phyloP scores from a whole-genome alignment of 2,113 vertebrate genomes.

The Phalacrocorax aristotelis region DNA sequence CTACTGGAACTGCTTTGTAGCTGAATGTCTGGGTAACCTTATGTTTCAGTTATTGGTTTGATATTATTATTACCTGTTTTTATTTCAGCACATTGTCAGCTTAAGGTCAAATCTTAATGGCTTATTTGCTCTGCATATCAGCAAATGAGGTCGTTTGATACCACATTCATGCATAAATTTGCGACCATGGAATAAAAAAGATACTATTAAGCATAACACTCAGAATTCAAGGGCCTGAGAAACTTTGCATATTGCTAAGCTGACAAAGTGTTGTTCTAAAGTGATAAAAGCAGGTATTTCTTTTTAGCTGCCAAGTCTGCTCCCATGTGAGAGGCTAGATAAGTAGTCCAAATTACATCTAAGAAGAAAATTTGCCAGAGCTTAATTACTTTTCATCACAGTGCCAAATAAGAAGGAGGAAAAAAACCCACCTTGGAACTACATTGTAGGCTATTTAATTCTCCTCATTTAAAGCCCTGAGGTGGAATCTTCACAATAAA shows the following conservation, averaged over 20 bases:
- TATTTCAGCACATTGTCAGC: background rate
- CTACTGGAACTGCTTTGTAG: background rate
- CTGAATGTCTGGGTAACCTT: background rate
- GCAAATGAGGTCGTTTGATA: background rate
- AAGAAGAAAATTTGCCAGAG: slow-evolving; percentile 65
- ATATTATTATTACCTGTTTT: background rate
- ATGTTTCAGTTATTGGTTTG: background rate
- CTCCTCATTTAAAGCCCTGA: slow-evolving; percentile 54
- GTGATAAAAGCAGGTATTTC: slow-evolving; percentile 70
- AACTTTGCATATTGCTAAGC: background rate
- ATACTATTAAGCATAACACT: background rate
- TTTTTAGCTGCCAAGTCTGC: slow-evolving; percentile 56
- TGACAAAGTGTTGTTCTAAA: slow-evolving; percentile 30
- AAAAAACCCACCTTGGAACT: slow-evolving; percentile 1
- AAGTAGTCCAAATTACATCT: slow-evolving; percentile 73
- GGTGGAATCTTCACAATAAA: slow-evolving; percentile 55
- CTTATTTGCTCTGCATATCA: background rate
- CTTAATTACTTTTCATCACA: slow-evolving; percentile 73
- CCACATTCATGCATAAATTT: background rate
- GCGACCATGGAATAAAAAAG: background rate
- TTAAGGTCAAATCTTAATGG: background rate
- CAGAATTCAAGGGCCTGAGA: slow-evolving; percentile 1
- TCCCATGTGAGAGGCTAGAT: slow-evolving; percentile 65
- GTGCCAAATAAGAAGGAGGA: slow-evolving; percentile 47
- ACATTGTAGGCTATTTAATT: slow-evolving; percentile 60